phyloP scores from a whole-genome alignment of 2,113 vertebrate species.

The Hyla sarda region DNA sequence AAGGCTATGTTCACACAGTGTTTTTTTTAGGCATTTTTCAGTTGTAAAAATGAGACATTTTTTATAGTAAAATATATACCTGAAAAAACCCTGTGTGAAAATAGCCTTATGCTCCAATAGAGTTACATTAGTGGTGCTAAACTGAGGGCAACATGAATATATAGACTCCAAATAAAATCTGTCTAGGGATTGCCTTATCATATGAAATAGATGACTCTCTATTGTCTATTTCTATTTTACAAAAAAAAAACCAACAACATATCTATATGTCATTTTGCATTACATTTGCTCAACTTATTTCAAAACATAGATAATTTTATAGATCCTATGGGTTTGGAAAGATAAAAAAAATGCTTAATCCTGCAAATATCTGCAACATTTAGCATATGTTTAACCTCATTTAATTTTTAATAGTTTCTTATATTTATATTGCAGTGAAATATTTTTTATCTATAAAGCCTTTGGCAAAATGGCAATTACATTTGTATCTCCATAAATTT shows the following conservation, averaged over 20 bases:
- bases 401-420: slow-evolving; percentile 60
- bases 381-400: slow-evolving; percentile 31
- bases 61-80: too few relatives aligned
- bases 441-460: slow-evolving; percentile 63
- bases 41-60: too few relatives aligned
- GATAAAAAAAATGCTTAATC: slow-evolving; percentile 53
- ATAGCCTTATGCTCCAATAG: too few relatives aligned
- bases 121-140: too few relatives aligned
- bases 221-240: neutral
- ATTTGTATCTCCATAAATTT: slow-evolving; percentile 67
- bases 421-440: slow-evolving; percentile 62
- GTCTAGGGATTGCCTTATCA: neutral
- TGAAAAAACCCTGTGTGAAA: too few relatives aligned
- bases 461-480: slow-evolving; percentile 62
- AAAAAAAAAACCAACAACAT: neutral
- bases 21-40: too few relatives aligned
- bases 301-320: slow-evolving; percentile 60
- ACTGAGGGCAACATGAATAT: neutral
- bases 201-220: neutral
- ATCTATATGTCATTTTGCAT: slow-evolving; percentile 54
- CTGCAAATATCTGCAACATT: slow-evolving; percentile 52
- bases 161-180: neutral
- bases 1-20: too few relatives aligned
- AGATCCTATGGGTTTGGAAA: slow-evolving; percentile 42
- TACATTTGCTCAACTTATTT: slow-evolving; percentile 43